Conservation (phyloP, 2,888 invertebrate species). For the Anodontia alba region DNA sequence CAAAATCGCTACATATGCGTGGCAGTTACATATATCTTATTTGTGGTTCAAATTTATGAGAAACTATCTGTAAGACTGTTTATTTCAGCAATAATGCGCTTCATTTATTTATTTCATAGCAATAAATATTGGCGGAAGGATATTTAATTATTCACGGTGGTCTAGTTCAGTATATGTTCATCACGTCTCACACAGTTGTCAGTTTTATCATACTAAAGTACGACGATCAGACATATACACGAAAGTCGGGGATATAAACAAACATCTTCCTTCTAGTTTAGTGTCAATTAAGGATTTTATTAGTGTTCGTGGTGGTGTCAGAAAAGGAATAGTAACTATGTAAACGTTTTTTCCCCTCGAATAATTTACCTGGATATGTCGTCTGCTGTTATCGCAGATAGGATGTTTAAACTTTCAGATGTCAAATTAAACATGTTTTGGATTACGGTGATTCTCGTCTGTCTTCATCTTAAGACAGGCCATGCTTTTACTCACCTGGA, state of each 20-base stretch:
- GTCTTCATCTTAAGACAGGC: slow-evolving; percentile 19
- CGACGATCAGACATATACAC: slow-evolving; percentile 18
- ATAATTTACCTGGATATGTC: slow-evolving; percentile 2
- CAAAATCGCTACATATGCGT: too few species aligned
- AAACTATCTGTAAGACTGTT: too few species aligned
- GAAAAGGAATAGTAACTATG: neutral
- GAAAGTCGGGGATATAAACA: slow-evolving; percentile 13
- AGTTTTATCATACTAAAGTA: slow-evolving; percentile 56
- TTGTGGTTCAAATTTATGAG: too few species aligned
- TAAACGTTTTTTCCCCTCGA: neutral
- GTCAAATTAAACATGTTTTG: slow-evolving; percentile 7
- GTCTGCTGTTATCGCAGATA: neutral
- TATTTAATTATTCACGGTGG: slow-evolving; percentile 47
- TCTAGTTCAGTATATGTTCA: slow-evolving; percentile 58
- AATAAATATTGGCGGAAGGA: slow-evolving; percentile 5
- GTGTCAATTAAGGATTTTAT: slow-evolving; percentile 9
- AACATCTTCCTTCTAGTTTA: neutral
- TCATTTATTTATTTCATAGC: neutral
- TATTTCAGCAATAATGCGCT: too few species aligned
- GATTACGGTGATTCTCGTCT: slow-evolving; percentile 35
- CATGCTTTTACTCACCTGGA: slow-evolving; percentile 47
- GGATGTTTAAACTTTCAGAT: neutral
- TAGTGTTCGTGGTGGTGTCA: neutral
- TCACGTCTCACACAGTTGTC: slow-evolving; percentile 58
- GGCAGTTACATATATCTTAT: too few species aligned